Percentiles rank a stretch among this genome's conserved stretches.
Evolutionary conservation across 2,888 invertebrate genomes (phyloP).

Genomic region (Leucoma salicis): DNA sequence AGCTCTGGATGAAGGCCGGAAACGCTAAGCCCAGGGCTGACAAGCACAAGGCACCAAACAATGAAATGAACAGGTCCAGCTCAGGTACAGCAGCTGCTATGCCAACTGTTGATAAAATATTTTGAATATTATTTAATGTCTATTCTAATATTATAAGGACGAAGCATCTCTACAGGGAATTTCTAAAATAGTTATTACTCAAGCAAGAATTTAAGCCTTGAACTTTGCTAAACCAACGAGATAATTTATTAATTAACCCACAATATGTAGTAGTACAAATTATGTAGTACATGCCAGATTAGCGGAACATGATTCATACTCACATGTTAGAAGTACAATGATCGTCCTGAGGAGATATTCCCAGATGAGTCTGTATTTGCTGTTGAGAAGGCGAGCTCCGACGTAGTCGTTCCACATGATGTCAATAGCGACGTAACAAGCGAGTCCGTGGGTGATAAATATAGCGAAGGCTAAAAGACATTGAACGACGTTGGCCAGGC

Average conservation of each 20-base stretch:
- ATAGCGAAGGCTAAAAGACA: constrained; percentile 90
- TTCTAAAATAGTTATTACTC: too few species aligned
- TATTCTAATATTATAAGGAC: too few species aligned
- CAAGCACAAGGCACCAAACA: constrained; percentile 94
- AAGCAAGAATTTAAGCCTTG: too few species aligned
- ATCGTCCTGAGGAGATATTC: constrained; percentile 90
- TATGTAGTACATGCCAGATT: too few species aligned
- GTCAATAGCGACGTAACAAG: constrained; percentile 97
- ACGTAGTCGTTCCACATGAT: constrained; percentile 93
- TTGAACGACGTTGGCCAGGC: constrained; percentile 87
- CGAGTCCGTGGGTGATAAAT: constrained; percentile 95
- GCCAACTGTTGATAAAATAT: constrained; percentile 83
- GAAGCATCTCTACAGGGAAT: too few species aligned
- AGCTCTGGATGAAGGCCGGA: constrained; percentile 93
- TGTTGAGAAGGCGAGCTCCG: constrained; percentile 81
- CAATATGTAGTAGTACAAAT: too few species aligned
- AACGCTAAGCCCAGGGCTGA: constrained; percentile 94
- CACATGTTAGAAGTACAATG: constrained; percentile 92
- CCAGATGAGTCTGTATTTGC: constrained; percentile 83
- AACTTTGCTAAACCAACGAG: too few species aligned
- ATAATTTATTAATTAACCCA: too few species aligned
- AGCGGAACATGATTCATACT: too few species aligned
- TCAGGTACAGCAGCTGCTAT: constrained; percentile 93
- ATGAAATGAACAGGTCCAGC: constrained; percentile 89
- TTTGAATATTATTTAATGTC: neutral